Evolutionary conservation across 2,888 invertebrate species (phyloP).

Genomic region (Diaprepes abbreviatus): DNA sequence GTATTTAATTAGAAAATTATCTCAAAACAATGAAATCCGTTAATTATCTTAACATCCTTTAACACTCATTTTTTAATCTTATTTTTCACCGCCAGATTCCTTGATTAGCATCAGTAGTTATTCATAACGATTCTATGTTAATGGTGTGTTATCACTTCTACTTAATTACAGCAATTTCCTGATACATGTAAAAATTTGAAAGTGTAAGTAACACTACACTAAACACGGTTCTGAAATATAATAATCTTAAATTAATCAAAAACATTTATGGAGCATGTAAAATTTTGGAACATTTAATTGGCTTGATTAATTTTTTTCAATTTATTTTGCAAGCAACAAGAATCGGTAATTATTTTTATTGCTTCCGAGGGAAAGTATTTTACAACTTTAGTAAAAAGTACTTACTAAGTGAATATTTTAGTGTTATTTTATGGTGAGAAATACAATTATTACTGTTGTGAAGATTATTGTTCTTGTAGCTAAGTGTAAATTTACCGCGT

Average conservation of each 20-base stretch:
- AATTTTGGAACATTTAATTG: constrained; percentile 9
- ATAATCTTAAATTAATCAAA: constrained; percentile 16
- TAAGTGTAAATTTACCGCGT: no score
- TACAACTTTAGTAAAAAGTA: no score
- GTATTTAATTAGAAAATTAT: no score
- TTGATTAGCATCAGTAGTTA: constrained; percentile 21
- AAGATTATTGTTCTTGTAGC: no score
- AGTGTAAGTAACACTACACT: constrained; percentile 16
- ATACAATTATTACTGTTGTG: no score
- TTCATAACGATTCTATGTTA: constrained; percentile 35
- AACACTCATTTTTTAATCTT: not conserved
- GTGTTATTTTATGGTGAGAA: no score
- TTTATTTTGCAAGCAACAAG: no score
- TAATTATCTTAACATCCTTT: not conserved
- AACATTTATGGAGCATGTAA: constrained; percentile 5
- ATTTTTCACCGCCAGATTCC: not conserved
- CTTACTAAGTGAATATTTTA: no score
- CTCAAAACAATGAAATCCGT: not conserved
- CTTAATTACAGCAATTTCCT: constrained; percentile 38
- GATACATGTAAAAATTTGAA: constrained; percentile 11
- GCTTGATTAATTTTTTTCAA: not conserved
- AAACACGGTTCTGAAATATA: constrained; percentile 16
- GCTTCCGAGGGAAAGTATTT: no score
- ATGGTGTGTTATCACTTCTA: constrained; percentile 28
- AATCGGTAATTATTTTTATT: no score